phyloP scores from a whole-genome alignment of 2,797 vertebrate species.

The Columba guinea region DNA sequence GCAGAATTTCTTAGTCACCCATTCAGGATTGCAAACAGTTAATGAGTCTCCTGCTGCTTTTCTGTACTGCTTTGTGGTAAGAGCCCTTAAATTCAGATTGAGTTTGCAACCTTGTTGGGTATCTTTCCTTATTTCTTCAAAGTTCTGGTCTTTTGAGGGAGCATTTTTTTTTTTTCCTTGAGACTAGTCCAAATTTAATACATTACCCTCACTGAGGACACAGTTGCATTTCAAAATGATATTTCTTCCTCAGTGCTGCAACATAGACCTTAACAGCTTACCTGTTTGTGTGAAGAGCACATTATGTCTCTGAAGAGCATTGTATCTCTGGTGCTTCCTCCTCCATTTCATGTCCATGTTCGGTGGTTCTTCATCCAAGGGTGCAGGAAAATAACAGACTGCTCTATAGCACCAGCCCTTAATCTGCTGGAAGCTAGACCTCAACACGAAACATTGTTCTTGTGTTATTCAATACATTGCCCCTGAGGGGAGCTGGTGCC shows the following conservation, averaged over 20 bases:
- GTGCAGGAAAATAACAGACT: not conserved
- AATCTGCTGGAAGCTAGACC: not conserved
- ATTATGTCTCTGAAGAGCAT: not conserved
- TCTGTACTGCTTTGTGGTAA: not conserved
- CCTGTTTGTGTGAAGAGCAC: accelerated
- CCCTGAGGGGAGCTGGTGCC: not conserved
- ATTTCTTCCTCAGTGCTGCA: not conserved
- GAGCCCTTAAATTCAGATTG: not conserved
- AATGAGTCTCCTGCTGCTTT: not conserved
- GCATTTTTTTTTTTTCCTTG: not conserved
- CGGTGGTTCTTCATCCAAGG: not conserved
- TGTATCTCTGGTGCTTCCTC: not conserved
- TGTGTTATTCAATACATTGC: accelerated
- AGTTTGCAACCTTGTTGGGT: not conserved
- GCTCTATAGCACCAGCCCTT: not conserved
- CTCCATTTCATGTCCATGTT: not conserved
- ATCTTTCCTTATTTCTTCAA: not conserved
- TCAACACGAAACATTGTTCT: not conserved
- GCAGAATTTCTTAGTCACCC: not conserved
- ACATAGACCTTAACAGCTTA: not conserved
- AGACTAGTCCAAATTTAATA: not conserved
- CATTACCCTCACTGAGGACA: not conserved
- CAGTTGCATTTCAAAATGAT: not conserved
- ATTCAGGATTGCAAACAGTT: not conserved
- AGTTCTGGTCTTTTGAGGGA: not conserved